Conservation (phyloP, 2,113 vertebrate genomes). For the Chaetura pelagica region DNA sequence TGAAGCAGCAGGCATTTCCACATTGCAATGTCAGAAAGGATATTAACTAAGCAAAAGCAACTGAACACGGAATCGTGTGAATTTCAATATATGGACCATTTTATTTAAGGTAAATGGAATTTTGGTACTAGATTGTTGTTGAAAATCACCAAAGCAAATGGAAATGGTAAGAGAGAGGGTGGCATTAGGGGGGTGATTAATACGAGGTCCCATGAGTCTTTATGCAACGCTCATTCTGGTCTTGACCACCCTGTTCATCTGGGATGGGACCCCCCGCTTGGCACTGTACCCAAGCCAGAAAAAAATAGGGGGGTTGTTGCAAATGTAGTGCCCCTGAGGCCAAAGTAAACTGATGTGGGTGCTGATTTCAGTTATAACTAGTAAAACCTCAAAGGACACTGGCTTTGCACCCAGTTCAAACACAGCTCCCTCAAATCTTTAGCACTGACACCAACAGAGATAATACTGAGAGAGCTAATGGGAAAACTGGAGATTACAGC, state of each 20-base stretch:
- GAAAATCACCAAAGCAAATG: background rate
- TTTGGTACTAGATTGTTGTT: background rate
- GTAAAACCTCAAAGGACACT: background rate
- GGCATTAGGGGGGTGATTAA: background rate
- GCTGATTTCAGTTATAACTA: background rate
- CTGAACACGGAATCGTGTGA: background rate
- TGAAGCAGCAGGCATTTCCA: background rate
- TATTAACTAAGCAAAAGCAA: background rate
- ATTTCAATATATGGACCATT: background rate
- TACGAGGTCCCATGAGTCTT: background rate
- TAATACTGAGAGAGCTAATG: background rate
- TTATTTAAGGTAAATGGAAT: background rate
- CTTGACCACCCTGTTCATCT: background rate
- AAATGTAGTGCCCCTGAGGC: background rate
- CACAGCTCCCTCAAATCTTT: background rate
- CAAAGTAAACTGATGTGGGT: background rate
- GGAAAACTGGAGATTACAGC: background rate
- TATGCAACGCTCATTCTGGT: background rate
- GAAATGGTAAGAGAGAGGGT: background rate
- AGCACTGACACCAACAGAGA: background rate
- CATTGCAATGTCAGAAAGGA: background rate
- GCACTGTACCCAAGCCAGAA: background rate
- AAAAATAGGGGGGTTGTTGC: accelerated
- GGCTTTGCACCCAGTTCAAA: background rate
- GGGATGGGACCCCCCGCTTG: background rate